Conservation (phyloP, 1,140 invertebrate genomes). For the Drosophila tsacasi region DNA sequence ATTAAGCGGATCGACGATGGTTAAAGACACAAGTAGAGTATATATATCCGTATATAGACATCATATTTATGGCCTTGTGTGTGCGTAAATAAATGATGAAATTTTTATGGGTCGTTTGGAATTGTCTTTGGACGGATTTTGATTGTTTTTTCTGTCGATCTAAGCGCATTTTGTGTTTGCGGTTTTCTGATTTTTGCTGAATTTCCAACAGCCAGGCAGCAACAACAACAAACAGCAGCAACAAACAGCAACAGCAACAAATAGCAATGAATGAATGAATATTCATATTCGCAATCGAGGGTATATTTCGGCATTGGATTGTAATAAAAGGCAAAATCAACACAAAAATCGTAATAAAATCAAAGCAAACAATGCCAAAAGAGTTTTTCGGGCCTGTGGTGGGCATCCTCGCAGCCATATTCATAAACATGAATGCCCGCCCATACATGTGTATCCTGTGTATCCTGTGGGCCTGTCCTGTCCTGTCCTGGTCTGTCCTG, state of each 20-base stretch:
- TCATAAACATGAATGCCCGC: slow-evolving; percentile 38
- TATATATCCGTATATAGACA: slow-evolving; percentile 36
- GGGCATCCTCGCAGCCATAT: slow-evolving; percentile 19
- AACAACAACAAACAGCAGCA: slow-evolving; percentile 23
- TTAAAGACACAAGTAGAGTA: neutral
- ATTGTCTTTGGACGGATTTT: slow-evolving; percentile 49
- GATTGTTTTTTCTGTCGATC: slow-evolving; percentile 70
- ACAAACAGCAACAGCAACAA: slow-evolving; percentile 8
- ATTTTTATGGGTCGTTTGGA: slow-evolving; percentile 52
- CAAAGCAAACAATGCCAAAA: slow-evolving; percentile 75
- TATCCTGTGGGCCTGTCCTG: slow-evolving; percentile 28
- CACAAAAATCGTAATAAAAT: slow-evolving; percentile 82
- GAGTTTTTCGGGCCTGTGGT: neutral
- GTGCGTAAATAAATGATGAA: slow-evolving; percentile 58
- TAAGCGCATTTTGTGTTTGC: slow-evolving; percentile 75
- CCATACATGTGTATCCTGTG: slow-evolving; percentile 24
- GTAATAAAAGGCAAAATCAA: slow-evolving; percentile 82
- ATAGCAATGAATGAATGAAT: slow-evolving; percentile 34
- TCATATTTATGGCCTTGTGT: slow-evolving; percentile 40
- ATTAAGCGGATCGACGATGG: slow-evolving; percentile 30
- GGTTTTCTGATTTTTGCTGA: slow-evolving; percentile 76
- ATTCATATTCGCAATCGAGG: slow-evolving; percentile 45
- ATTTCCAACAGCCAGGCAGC: slow-evolving; percentile 39
- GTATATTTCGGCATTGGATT: slow-evolving; percentile 62
- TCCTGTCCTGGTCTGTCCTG: slow-evolving; percentile 3